phyloP scores from a whole-genome alignment of 2,797 vertebrate genomes.

The Varecia variegata region DNA sequence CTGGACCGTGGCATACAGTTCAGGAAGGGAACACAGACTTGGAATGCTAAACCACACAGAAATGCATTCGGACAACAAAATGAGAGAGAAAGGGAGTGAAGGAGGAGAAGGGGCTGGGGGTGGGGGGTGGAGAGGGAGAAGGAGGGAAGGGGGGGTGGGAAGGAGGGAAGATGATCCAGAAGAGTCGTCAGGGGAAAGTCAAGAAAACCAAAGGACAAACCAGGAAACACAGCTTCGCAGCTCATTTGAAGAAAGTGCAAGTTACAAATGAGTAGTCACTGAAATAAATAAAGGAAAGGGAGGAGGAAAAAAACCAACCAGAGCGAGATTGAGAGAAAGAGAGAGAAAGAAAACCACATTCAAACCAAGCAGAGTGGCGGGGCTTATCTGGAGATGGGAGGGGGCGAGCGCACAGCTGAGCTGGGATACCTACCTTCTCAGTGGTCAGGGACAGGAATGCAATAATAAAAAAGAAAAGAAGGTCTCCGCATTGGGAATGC shows the following conservation, averaged over 20 bases:
- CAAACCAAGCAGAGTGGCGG: conserved; percentile 98
- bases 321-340: conserved; percentile 53
- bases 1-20: conserved; percentile 62
- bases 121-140: background rate
- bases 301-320: conserved; percentile 74
- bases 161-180: conserved; percentile 31
- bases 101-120: background rate
- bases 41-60: conserved; percentile 92
- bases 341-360: conserved; percentile 88
- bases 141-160: background rate
- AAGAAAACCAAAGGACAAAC: conserved; percentile 73
- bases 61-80: conserved; percentile 92
- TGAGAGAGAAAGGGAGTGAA: conserved; percentile 69
- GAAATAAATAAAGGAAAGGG: conserved; percentile 82
- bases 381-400: conserved; percentile 99
- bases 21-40: conserved; percentile 77
- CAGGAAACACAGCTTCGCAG: conserved; percentile 79
- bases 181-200: background rate
- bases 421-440: conserved; percentile 99
- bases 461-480: conserved; percentile 97
- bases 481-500: conserved; percentile 95
- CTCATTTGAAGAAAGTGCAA: conserved; percentile 84
- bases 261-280: conserved; percentile 82
- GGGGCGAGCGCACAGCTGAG: conserved; percentile 88
- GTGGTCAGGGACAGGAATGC: conserved; percentile 98